Evolutionary conservation across 2,113 vertebrate species (phyloP).

Genomic region (Calyptomena viridis): DNA sequence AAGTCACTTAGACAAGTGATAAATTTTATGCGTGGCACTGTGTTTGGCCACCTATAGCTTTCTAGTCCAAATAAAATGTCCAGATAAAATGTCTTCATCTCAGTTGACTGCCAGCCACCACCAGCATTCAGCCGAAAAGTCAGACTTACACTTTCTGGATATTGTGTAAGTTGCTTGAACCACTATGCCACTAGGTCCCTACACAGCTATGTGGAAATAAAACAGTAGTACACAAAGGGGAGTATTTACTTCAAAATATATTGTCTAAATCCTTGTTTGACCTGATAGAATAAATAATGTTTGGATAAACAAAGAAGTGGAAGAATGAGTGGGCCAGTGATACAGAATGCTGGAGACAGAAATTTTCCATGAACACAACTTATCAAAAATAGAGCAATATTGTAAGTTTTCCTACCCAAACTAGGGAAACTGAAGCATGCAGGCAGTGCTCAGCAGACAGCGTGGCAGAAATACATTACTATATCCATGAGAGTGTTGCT

Average conservation of each 20-base stretch:
- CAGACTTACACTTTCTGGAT: background rate
- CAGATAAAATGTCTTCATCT: background rate
- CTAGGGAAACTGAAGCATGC: background rate
- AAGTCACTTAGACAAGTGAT: background rate
- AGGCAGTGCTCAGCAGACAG: background rate
- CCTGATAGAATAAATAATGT: background rate
- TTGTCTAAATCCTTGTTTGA: background rate
- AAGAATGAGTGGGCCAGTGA: background rate
- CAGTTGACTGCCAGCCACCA: background rate
- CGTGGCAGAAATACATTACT: conserved; percentile 11
- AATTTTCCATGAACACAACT: background rate
- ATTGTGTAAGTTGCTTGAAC: background rate
- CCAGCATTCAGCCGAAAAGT: background rate
- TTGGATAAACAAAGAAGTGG: background rate
- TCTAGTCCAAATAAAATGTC: background rate
- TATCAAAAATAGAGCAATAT: background rate
- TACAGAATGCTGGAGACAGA: background rate
- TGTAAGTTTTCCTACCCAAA: background rate
- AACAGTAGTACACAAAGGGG: background rate
- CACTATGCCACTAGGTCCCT: background rate
- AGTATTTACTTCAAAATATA: background rate
- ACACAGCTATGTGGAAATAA: background rate
- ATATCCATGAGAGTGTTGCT: background rate
- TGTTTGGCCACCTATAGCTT: background rate
- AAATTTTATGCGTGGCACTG: background rate